Evolutionary conservation across 1,140 invertebrate species (phyloP).

Genomic region (Drosophila hydei): DNA sequence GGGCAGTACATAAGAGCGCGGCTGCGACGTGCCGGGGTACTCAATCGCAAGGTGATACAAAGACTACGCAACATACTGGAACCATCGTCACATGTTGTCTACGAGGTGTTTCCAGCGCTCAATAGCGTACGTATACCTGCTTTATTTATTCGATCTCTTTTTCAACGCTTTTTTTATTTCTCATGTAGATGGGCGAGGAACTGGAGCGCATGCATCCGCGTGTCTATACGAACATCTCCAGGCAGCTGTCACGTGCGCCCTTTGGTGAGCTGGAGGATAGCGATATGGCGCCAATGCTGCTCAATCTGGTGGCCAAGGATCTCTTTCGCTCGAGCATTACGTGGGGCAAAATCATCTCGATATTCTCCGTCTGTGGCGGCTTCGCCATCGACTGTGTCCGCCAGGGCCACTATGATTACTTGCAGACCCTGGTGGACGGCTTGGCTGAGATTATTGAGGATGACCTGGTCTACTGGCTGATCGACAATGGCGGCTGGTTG

Average conservation of each 20-base stretch:
- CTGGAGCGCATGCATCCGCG: conserved; percentile 89
- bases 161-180: not conserved
- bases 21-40: conserved; percentile 74
- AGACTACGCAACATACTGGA: conserved; percentile 77
- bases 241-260: conserved; percentile 85
- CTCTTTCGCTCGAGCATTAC: conserved; percentile 86
- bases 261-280: conserved; percentile 85
- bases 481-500: conserved; percentile 89
- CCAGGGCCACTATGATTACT: conserved; percentile 87
- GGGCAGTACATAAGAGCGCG: conserved; percentile 80
- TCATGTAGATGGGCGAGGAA: conserved; percentile 78
- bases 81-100: conserved; percentile 76
- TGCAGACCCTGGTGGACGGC: conserved; percentile 86
- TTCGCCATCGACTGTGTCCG: conserved; percentile 89
- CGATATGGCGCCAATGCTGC: conserved; percentile 85
- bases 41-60: conserved; percentile 81
- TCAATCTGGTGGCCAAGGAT: conserved; percentile 87
- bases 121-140: conserved; percentile 70
- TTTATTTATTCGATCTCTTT: not conserved
- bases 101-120: conserved; percentile 81
- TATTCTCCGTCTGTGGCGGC: conserved; percentile 88
- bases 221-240: conserved; percentile 86
- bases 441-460: conserved; percentile 88
- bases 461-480: conserved; percentile 88
- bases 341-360: conserved; percentile 89